These are phyloP conservation scores for Drepanosiphum platanoidis DNA, from an alignment of 2,888 invertebrate genomes.

Conservation along the genomic window DNA sequence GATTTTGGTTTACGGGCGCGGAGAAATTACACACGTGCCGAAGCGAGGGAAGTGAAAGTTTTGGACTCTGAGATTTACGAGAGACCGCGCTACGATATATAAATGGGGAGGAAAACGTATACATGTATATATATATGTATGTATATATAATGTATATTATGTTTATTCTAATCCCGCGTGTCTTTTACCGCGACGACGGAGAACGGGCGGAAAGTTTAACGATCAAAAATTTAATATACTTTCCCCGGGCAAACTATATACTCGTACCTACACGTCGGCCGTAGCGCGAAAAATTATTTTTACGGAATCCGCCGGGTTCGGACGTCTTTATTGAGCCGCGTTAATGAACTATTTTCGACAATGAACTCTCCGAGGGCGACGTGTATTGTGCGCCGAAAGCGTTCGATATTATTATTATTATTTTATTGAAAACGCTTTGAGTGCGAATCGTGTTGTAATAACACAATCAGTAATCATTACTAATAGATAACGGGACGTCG, in stretches of 20 bases:
- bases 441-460: no score
- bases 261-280: no score
- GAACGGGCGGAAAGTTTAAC: conserved; percentile 7
- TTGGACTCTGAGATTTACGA: neutral
- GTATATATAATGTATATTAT: neutral
- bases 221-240: conserved; percentile 22
- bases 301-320: neutral
- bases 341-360: no score
- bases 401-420: no score
- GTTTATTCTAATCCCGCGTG: neutral
- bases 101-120: no score
- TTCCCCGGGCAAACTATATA: neutral
- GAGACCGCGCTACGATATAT: no score
- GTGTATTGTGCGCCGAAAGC: no score
- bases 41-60: neutral
- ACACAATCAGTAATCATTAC: no score
- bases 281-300: neutral
- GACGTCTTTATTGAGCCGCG: neutral
- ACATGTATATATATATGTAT: neutral
- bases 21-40: neutral
- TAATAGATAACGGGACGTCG: no score
- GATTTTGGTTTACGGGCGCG: neutral
- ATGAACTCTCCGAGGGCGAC: no score
- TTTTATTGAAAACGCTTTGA: no score
- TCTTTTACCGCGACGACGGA: neutral